These are phyloP conservation scores for Ernsta delagoae DNA, from an alignment of 2,888 invertebrate genomes.

Conservation along the genomic window DNA sequence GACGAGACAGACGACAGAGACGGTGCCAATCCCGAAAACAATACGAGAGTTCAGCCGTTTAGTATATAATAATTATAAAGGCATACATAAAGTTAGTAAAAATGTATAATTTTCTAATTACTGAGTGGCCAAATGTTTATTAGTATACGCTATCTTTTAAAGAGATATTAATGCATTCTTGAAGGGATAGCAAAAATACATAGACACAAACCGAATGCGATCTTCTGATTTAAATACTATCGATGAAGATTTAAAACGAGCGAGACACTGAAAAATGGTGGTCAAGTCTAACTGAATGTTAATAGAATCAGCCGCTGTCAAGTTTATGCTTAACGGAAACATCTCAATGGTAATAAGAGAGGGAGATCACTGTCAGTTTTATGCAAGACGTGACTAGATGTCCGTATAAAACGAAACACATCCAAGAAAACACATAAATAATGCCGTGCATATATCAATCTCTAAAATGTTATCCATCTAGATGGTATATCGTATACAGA, in stretches of 20 bases:
- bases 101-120: too few species aligned
- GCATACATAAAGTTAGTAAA: too few species aligned
- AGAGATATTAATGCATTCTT: too few species aligned
- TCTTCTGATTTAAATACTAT: not conserved
- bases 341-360: slow-evolving; percentile 51
- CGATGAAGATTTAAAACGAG: slow-evolving; percentile 12
- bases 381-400: slow-evolving; percentile 52
- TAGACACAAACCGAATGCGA: not conserved
- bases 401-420: slow-evolving; percentile 48
- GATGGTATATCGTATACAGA: too few species aligned
- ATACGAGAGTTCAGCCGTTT: too few species aligned
- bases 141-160: too few species aligned
- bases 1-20: too few species aligned
- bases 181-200: not conserved
- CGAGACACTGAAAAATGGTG: slow-evolving; percentile 54
- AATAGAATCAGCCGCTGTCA: slow-evolving; percentile 45
- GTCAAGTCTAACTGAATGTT: slow-evolving; percentile 49
- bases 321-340: slow-evolving; percentile 51
- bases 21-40: too few species aligned
- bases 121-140: too few species aligned
- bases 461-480: not conserved
- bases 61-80: too few species aligned
- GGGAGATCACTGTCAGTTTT: slow-evolving; percentile 52
- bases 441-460: slow-evolving; percentile 41
- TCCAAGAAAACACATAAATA: slow-evolving; percentile 50